These are phyloP conservation scores for Notocelia uddmanniana DNA, from an alignment of 2,888 invertebrate species.

Conservation along the genomic window DNA sequence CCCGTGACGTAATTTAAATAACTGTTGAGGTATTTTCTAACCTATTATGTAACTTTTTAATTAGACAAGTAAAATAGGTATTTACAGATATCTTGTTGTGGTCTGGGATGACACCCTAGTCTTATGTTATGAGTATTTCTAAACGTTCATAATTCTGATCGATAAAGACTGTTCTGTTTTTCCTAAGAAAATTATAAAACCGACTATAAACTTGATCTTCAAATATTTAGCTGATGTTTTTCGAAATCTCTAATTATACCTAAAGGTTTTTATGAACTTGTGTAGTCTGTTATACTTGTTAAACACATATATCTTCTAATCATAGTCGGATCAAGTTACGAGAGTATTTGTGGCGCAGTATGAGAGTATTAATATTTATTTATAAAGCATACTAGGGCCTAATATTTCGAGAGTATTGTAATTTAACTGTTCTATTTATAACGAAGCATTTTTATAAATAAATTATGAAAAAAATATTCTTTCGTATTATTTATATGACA, in stretches of 20 bases:
- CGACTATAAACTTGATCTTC: slow-evolving; percentile 51
- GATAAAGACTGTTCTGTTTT: slow-evolving; percentile 75
- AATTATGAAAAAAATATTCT: slow-evolving; percentile 62
- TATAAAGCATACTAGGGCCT: slow-evolving; percentile 56
- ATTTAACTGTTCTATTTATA: slow-evolving; percentile 81
- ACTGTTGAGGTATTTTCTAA: slow-evolving; percentile 55
- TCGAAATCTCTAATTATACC: slow-evolving; percentile 29
- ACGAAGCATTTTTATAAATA: slow-evolving; percentile 81
- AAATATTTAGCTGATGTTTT: slow-evolving; percentile 25
- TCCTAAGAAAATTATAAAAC: slow-evolving; percentile 56
- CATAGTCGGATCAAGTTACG: slow-evolving; percentile 56
- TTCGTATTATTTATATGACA: slow-evolving; percentile 17
- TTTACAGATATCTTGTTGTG: slow-evolving; percentile 57
- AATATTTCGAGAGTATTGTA: slow-evolving; percentile 72
- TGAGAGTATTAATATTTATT: slow-evolving; percentile 62
- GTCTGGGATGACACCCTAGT: slow-evolving; percentile 66
- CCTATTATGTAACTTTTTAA: slow-evolving; percentile 65
- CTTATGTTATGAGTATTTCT: slow-evolving; percentile 65
- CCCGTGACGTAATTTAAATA: slow-evolving; percentile 47
- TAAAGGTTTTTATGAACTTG: slow-evolving; percentile 44
- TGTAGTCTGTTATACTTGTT: slow-evolving; percentile 27
- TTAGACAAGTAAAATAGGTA: slow-evolving; percentile 51
- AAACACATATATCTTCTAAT: slow-evolving; percentile 51
- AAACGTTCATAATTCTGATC: slow-evolving; percentile 54
- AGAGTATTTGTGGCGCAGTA: slow-evolving; percentile 46